phyloP scores from a whole-genome alignment of 1,140 invertebrate genomes.

The Aphelinus certus region DNA sequence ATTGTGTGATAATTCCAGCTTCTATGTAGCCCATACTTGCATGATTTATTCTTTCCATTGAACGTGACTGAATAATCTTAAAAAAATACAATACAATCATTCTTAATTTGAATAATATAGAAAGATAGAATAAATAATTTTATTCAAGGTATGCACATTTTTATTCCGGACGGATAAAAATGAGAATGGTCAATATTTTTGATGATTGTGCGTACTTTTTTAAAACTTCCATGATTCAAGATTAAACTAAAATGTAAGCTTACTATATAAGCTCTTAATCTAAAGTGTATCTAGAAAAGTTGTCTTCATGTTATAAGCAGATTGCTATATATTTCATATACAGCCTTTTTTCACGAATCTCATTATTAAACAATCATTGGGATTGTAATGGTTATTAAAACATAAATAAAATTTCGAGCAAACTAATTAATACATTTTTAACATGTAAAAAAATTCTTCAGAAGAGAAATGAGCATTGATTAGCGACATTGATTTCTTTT shows the following conservation, averaged over 20 bases:
- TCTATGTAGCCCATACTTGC: constrained; percentile 12
- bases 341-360: background rate
- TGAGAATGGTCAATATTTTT: too few relatives aligned
- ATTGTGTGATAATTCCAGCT: background rate
- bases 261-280: constrained; percentile 20
- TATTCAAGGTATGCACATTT: too few relatives aligned
- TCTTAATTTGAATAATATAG: background rate
- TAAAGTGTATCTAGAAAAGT: constrained; percentile 1
- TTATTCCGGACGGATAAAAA: too few relatives aligned
- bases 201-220: constrained; percentile 25
- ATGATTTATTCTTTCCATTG: constrained; percentile 9
- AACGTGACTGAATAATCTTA: constrained; percentile 14
- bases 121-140: background rate
- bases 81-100: constrained; percentile 26
- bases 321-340: background rate
- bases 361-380: constrained; percentile 19
- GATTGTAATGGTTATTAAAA: constrained; percentile 1
- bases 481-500: background rate
- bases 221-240: background rate
- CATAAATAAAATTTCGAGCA: constrained; percentile 20
- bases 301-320: constrained; percentile 18
- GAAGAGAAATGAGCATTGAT: constrained; percentile 1
- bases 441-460: constrained; percentile 10
- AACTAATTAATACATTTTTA: constrained; percentile 12
- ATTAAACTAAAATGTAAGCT: background rate